These are phyloP conservation scores for Eretmochelys imbricata DNA, from an alignment of 2,113 vertebrate genomes.

Conservation along the genomic window DNA sequence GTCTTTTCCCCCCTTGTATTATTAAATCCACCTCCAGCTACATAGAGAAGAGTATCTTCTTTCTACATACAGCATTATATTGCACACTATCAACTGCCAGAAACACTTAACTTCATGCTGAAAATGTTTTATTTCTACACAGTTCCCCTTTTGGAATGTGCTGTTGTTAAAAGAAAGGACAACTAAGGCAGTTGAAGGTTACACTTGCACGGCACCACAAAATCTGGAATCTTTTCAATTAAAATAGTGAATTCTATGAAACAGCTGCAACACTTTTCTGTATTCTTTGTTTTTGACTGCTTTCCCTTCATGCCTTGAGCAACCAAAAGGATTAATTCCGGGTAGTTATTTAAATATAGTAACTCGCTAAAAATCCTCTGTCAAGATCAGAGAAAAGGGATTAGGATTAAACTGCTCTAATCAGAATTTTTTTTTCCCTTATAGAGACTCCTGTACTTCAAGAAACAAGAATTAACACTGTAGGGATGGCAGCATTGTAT, in stretches of 20 bases:
- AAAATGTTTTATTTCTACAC: conserved; percentile 39
- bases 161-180: conserved; percentile 54
- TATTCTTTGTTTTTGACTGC: conserved; percentile 84
- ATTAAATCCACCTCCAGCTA: conserved; percentile 18
- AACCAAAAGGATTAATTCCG: conserved; percentile 88
- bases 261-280: conserved; percentile 81
- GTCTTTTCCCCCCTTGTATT: not conserved
- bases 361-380: conserved; percentile 84
- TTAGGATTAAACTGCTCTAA: conserved; percentile 87
- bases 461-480: conserved; percentile 66
- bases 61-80: conserved; percentile 25
- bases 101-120: conserved; percentile 39
- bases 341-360: conserved; percentile 90
- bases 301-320: conserved; percentile 81
- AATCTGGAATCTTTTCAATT: conserved; percentile 72
- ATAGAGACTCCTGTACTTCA: conserved; percentile 56
- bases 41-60: not conserved
- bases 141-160: conserved; percentile 49
- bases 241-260: conserved; percentile 79
- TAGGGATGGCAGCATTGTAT: not conserved
- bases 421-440: conserved; percentile 69
- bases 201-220: conserved; percentile 25
- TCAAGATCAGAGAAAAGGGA: conserved; percentile 89
- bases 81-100: conserved; percentile 43
- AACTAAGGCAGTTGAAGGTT: conserved; percentile 66